Evolutionary conservation across 2,113 vertebrate species (phyloP).

Genomic region (Choloepus hoffmanni): DNA sequence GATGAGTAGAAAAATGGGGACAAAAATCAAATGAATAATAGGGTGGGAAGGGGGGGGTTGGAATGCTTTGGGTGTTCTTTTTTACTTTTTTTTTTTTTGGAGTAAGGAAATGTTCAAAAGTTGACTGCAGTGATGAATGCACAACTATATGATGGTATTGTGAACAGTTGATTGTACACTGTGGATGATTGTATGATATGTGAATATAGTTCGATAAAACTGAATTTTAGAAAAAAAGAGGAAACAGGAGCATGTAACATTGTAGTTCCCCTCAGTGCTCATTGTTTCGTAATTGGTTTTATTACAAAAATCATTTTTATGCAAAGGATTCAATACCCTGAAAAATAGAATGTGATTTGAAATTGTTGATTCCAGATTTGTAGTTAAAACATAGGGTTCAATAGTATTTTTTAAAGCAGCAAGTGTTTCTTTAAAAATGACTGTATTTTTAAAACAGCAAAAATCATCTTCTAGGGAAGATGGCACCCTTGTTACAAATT

Average conservation of each 20-base stretch:
- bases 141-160: no score
- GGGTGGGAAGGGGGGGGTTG: no score
- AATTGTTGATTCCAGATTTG: not conserved
- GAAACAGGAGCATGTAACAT: not conserved
- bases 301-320: not conserved
- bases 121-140: no score
- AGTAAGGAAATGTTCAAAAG: no score
- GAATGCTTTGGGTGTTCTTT: no score
- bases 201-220: no score
- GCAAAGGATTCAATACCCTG: not conserved
- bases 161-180: no score
- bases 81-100: no score
- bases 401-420: not conserved
- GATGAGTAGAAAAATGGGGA: no score
- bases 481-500: not conserved
- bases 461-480: not conserved
- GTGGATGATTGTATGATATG: no score
- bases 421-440: not conserved
- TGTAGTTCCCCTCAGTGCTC: not conserved
- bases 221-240: no score
- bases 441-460: not conserved
- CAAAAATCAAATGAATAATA: no score
- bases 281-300: not conserved
- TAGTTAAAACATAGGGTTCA: not conserved
- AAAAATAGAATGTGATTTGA: not conserved